Evolutionary conservation across 2,797 vertebrate species (phyloP).

Genomic region (Phaenicophaeus curvirostris): DNA sequence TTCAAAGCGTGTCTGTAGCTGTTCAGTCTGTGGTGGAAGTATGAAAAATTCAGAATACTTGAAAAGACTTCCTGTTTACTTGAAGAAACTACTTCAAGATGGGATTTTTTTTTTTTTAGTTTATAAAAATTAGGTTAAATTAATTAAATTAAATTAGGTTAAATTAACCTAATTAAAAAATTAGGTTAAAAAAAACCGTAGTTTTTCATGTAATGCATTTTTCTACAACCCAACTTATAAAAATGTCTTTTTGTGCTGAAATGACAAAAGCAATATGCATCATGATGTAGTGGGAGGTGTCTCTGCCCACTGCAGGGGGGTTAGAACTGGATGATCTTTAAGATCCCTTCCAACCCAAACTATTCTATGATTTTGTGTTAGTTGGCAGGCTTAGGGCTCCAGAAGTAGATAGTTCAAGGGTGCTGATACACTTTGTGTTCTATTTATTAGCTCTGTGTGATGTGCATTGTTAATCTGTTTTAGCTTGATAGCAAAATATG

Average conservation of each 20-base stretch:
- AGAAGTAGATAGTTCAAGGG: not conserved
- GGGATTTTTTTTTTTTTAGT: not conserved
- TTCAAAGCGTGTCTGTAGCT: not conserved
- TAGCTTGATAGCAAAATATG: slow-evolving; percentile 10
- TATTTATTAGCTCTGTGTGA: not conserved
- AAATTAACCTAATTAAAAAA: no score
- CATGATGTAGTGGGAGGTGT: no score
- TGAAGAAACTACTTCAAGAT: not conserved
- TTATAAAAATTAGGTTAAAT: no score
- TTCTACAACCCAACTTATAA: not conserved
- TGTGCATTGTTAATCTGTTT: not conserved
- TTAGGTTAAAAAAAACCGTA: no score
- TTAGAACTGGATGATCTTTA: no score
- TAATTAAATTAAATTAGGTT: no score
- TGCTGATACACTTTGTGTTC: not conserved
- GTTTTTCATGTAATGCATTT: no score
- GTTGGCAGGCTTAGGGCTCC: not conserved
- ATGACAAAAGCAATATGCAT: accelerated
- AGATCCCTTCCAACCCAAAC: no score
- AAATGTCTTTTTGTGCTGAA: not conserved
- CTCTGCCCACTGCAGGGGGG: no score
- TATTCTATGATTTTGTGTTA: no score
- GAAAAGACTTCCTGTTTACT: not conserved
- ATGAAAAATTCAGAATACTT: not conserved
- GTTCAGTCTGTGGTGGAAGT: accelerated